phyloP scores from a whole-genome alignment of 2,797 vertebrate genomes.

The Oreochromis grahami region DNA sequence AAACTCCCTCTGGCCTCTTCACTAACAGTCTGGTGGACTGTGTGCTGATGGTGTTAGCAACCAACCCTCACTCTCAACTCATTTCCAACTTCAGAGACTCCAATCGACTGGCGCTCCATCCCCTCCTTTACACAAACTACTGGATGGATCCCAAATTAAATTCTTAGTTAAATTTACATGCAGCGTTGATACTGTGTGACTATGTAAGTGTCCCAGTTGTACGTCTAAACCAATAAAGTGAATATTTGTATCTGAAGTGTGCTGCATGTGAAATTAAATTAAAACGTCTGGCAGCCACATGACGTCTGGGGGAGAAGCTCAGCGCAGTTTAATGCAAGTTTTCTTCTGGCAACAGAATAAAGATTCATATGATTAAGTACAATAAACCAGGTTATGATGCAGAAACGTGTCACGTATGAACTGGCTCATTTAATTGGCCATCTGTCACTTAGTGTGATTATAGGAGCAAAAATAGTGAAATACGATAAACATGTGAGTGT shows the following conservation, averaged over 20 bases:
- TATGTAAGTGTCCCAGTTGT: background rate
- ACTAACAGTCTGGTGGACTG: background rate
- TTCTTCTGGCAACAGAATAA: rapidly evolving
- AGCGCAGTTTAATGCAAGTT: background rate
- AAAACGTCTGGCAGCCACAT: background rate
- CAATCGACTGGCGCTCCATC: background rate
- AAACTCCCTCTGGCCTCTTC: constrained; percentile 25
- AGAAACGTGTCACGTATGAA: background rate
- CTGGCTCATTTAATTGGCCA: background rate
- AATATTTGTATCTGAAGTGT: background rate
- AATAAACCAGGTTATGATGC: background rate
- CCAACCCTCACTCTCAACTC: constrained; percentile 8
- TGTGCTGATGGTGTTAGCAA: constrained; percentile 15
- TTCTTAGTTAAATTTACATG: background rate
- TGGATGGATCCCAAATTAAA: background rate
- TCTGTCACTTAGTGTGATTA: background rate
- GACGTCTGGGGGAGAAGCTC: background rate
- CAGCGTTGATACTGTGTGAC: background rate
- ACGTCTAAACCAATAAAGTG: background rate
- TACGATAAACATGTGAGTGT: background rate
- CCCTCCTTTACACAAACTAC: background rate
- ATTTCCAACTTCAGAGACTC: constrained; percentile 10
- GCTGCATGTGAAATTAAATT: background rate
- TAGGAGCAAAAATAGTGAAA: background rate
- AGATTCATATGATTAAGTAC: background rate